These are phyloP conservation scores for Diceros bicornis DNA, from an alignment of 2,797 vertebrate species.

Conservation along the genomic window DNA sequence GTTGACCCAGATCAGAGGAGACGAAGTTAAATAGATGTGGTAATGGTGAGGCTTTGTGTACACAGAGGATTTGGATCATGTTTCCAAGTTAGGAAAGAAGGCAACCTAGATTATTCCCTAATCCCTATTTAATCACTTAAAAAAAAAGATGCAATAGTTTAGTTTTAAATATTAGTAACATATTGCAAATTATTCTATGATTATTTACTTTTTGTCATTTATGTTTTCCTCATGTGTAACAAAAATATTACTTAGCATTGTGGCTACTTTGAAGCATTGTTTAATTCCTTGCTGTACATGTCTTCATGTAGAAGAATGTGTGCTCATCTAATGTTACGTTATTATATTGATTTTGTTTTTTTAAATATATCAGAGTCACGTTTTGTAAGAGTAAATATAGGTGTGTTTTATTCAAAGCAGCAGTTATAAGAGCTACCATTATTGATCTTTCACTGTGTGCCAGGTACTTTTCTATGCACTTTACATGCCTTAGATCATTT, in stretches of 20 bases:
- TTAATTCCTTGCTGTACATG: neutral
- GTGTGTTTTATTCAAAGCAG: neutral
- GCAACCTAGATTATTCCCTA: neutral
- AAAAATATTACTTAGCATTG: neutral
- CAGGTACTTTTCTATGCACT: neutral
- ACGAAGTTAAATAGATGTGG: neutral
- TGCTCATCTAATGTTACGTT: neutral
- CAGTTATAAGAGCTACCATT: neutral
- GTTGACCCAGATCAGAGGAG: neutral
- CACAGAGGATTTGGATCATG: neutral
- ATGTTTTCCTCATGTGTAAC: neutral
- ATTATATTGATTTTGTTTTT: neutral
- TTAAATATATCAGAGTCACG: neutral
- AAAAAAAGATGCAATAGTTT: neutral
- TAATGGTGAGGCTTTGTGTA: neutral
- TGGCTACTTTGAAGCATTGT: slow-evolving; percentile 10
- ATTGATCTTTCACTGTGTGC: neutral
- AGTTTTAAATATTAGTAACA: slow-evolving; percentile 32
- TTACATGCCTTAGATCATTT: neutral
- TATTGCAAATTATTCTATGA: neutral
- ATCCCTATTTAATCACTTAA: neutral
- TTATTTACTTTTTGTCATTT: slow-evolving; percentile 14
- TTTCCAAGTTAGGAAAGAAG: slow-evolving; percentile 10
- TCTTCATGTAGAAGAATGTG: neutral
- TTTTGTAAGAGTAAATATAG: neutral